These are phyloP conservation scores for Congeria kusceri DNA, from an alignment of 2,888 invertebrate genomes.

Conservation along the genomic window DNA sequence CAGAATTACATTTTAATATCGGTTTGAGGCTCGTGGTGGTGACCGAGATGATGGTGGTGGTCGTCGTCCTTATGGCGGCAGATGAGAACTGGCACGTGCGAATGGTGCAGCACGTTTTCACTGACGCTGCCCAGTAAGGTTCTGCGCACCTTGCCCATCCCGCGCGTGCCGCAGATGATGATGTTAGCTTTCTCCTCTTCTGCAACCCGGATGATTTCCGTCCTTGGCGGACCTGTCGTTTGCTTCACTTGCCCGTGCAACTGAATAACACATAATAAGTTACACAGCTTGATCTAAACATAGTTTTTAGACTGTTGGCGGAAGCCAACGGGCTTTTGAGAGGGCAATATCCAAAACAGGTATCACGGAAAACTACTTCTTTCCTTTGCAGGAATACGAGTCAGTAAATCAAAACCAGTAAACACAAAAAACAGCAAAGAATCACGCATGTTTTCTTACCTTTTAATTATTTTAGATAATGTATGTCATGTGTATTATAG, in stretches of 20 bases:
- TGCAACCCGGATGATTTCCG: conserved; percentile 48
- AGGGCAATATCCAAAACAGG: too few species aligned
- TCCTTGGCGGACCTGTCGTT: conserved; percentile 35
- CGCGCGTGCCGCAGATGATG: conserved; percentile 63
- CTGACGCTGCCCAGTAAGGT: conserved; percentile 69
- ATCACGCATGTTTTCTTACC: too few species aligned
- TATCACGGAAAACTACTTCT: too few species aligned
- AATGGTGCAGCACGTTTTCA: conserved; percentile 68
- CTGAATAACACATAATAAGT: conserved; percentile 19
- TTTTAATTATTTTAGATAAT: too few species aligned
- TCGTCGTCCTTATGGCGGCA: conserved; percentile 64
- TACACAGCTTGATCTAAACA: too few species aligned
- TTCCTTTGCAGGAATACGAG: too few species aligned
- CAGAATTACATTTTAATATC: conserved; percentile 24
- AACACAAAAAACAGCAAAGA: too few species aligned
- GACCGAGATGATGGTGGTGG: conserved; percentile 37
- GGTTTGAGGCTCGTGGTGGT: conserved; percentile 6
- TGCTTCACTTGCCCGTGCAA: conserved; percentile 58
- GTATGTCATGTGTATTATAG: too few species aligned
- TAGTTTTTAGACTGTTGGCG: too few species aligned
- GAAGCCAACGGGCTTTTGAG: too few species aligned
- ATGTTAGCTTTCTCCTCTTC: conserved; percentile 62
- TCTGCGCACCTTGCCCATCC: conserved; percentile 62
- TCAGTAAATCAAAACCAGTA: too few species aligned
- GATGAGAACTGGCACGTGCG: conserved; percentile 65